Conservation (phyloP, 2,888 invertebrate genomes). For the Drosophila tanythrix region DNA sequence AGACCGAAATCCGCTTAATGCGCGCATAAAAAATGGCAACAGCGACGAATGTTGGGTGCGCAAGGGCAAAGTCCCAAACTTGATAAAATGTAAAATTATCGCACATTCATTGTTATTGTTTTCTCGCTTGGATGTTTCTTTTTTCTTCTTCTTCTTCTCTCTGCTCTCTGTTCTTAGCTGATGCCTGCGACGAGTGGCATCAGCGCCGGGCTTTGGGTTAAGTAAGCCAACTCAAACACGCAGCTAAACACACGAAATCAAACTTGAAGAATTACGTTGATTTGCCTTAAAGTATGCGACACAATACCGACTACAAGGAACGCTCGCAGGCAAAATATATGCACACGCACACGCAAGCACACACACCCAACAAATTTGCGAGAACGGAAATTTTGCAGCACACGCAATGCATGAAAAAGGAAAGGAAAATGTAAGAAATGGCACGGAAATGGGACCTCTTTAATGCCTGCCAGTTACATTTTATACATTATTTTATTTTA, state of each 20-base stretch:
- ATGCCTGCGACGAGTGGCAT: slow-evolving; percentile 42
- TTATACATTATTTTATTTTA: slow-evolving; percentile 40
- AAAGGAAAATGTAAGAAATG: slow-evolving; percentile 13
- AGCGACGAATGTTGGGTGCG: slow-evolving; percentile 57
- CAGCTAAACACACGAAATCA: slow-evolving; percentile 74
- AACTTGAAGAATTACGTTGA: slow-evolving; percentile 77
- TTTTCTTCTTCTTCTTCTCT: slow-evolving; percentile 11
- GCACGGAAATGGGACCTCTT: slow-evolving; percentile 38
- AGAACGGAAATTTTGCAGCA: slow-evolving; percentile 66
- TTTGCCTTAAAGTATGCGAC: slow-evolving; percentile 59
- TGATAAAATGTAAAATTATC: slow-evolving; percentile 81
- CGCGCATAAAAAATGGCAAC: slow-evolving; percentile 77
- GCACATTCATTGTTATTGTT: slow-evolving; percentile 80
- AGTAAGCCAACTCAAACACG: slow-evolving; percentile 75
- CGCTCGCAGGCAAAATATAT: slow-evolving; percentile 11
- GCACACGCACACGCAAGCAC: not conserved
- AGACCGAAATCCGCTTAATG: slow-evolving; percentile 77
- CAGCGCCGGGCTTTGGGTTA: slow-evolving; percentile 54
- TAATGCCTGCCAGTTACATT: slow-evolving; percentile 68
- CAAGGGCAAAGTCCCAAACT: slow-evolving; percentile 59
- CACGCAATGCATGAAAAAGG: slow-evolving; percentile 59
- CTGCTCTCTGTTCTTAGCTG: not conserved
- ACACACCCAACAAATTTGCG: slow-evolving; percentile 38
- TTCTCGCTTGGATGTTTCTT: slow-evolving; percentile 32
- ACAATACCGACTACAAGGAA: slow-evolving; percentile 7